These are phyloP conservation scores for Geopemphigus sp. DNA, from an alignment of 1,140 invertebrate species.

Conservation along the genomic window DNA sequence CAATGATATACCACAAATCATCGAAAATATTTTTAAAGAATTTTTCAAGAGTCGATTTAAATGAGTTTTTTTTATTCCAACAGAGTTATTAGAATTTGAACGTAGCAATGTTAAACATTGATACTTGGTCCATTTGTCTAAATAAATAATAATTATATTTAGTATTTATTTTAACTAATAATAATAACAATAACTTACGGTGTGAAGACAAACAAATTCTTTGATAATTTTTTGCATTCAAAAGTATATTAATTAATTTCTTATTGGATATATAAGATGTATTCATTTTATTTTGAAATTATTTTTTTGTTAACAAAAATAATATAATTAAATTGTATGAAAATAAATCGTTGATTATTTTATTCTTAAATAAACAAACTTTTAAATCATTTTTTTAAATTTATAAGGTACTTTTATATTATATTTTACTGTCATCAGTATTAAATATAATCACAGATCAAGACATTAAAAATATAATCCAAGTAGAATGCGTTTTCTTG, in stretches of 20 bases:
- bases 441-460: neutral
- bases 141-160: neutral
- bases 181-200: neutral
- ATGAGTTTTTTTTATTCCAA: neutral
- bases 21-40: slow-evolving; percentile 6
- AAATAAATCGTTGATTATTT: neutral
- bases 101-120: neutral
- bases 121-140: neutral
- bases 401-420: no score
- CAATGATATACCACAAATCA: slow-evolving; percentile 1
- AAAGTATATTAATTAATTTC: neutral
- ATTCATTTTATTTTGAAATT: slow-evolving; percentile 5
- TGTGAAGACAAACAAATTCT: neutral
- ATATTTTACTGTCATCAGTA: no score
- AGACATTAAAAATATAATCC: no score
- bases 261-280: neutral
- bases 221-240: neutral
- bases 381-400: no score
- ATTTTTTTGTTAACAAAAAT: neutral
- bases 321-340: neutral
- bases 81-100: neutral
- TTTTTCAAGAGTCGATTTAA: neutral
- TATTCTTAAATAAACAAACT: no score
- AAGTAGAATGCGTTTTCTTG: no score
- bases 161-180: neutral